Base-by-base conservation (phyloP, 2,797 vertebrate species). In the Rhinophrynus dorsalis region DNA sequence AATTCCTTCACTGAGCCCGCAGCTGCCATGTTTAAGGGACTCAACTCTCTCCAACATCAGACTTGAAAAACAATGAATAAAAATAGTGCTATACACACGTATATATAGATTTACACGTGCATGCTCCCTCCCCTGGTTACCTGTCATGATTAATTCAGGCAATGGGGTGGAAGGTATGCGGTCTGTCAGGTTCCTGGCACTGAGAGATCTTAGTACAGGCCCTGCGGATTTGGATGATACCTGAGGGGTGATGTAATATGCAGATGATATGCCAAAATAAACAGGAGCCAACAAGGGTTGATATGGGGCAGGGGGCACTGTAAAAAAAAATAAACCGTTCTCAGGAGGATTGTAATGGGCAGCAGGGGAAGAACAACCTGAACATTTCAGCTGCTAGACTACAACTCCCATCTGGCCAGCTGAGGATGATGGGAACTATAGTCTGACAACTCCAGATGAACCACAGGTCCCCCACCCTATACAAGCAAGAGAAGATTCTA, bases 1-100 rank as follows among this genome's bases (percentile, higher is more conserved):
- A 96, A 90, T 66, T 94, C 88, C 74, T 91, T 86, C 13, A 92
- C 88, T 1, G 92, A 86, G 68, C 89, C 84, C 50, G 86, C 89
- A 68, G 82, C 70, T 2, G 87, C 83, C 72, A 84, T 80, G 1
- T 3, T 37, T 12, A 5, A 23, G 20, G 30, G 5, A n/a, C 15
- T 13, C n/a, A 9, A 3, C 17, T 23, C n/a, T 11, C 23, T 5
- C 3, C 17, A 50, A 6, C 29, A 20, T 2, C 11, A 18, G 8
- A 26, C 7, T 6, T 6, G 1, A 13, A 50, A 32, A 26, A 38
- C 12, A 4, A 5, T 23, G 12, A 12, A 27, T 12, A 26, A 1
- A n/a, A 17, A 32, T 20, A n/a, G n/a, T n/a, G n/a, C n/a, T n/a
- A n/a, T n/a, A n/a, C n/a, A n/a, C n/a, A n/a, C n/a, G n/a, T 17